Conservation (phyloP, 2,888 invertebrate genomes). For the Microctonus aethiopoides region DNA sequence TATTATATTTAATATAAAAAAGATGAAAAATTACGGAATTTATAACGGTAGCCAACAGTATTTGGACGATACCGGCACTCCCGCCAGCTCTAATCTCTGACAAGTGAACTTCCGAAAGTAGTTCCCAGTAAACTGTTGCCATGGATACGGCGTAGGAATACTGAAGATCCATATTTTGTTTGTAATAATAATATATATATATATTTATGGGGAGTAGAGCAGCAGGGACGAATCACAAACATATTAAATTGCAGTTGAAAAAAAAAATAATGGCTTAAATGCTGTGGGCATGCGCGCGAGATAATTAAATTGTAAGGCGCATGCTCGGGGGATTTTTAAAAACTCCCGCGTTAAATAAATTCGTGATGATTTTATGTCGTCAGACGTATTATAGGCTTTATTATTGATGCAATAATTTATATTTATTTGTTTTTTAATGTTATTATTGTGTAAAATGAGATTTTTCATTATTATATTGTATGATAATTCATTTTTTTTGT, state of each 20-base stretch:
- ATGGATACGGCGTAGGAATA: constrained; percentile 50
- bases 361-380: neutral
- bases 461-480: neutral
- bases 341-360: neutral
- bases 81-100: constrained; percentile 51
- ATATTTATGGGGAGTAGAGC: neutral
- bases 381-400: neutral
- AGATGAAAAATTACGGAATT: neutral
- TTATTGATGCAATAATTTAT: neutral
- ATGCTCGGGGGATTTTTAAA: neutral
- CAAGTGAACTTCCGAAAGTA: constrained; percentile 59
- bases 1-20: neutral
- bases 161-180: constrained; percentile 34
- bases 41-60: neutral
- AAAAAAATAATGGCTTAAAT: neutral
- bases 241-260: neutral
- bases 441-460: neutral
- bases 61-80: constrained; percentile 37
- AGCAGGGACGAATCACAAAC: neutral
- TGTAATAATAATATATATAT: no score
- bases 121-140: constrained; percentile 56
- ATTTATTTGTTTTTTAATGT: neutral
- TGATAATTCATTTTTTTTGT: neutral
- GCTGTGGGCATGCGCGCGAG: neutral
- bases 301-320: neutral